phyloP scores from a whole-genome alignment of 2,797 vertebrate species.

The Coendou prehensilis region DNA sequence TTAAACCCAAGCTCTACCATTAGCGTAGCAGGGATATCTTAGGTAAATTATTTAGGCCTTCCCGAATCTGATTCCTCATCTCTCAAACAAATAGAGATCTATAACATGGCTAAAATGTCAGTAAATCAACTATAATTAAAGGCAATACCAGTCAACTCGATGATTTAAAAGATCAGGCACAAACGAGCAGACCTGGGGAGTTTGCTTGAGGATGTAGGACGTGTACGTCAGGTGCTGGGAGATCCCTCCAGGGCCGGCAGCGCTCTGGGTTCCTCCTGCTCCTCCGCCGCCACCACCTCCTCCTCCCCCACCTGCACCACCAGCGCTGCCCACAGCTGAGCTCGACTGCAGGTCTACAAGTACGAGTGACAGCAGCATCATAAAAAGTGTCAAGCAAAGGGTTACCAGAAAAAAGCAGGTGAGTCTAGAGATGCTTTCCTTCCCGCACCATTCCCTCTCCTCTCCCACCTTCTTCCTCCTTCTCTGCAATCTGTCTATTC shows the following conservation, averaged over 20 bases:
- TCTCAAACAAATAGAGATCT: not conserved
- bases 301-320: slow-evolving; percentile 80
- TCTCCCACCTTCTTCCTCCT: not conserved
- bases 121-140: slow-evolving; percentile 17
- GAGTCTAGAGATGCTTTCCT: not conserved
- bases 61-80: slow-evolving; percentile 27
- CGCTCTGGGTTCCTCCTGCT: slow-evolving; percentile 90
- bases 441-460: not conserved
- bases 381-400: not conserved
- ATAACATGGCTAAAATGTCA: slow-evolving; percentile 11
- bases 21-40: not conserved
- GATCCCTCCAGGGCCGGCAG: slow-evolving; percentile 91
- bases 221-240: slow-evolving; percentile 98
- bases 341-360: slow-evolving; percentile 93
- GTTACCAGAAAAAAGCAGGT: not conserved
- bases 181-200: slow-evolving; percentile 94
- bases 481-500: not conserved
- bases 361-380: slow-evolving; percentile 62
- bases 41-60: not conserved
- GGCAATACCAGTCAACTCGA: not conserved
- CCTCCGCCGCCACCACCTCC: slow-evolving; percentile 66
- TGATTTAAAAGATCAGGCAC: slow-evolving; percentile 25
- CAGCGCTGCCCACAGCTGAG: slow-evolving; percentile 21
- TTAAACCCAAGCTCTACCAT: slow-evolving; percentile 42
- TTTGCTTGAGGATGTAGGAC: slow-evolving; percentile 99